Evolutionary conservation across 2,797 vertebrate species (phyloP).

Genomic region (Mergus octosetaceus): DNA sequence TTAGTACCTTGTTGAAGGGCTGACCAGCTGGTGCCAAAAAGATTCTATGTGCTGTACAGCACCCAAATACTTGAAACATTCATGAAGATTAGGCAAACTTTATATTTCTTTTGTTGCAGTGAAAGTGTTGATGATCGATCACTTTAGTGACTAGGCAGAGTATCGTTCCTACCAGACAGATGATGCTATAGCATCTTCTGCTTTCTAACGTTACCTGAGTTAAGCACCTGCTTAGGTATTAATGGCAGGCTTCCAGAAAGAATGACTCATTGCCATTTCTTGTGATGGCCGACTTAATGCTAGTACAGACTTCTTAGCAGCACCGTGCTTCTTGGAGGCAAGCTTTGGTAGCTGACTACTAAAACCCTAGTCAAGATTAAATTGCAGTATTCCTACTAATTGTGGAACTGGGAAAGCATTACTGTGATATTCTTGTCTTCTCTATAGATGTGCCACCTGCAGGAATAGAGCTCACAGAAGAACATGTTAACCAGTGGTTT

Average conservation of each 20-base stretch:
- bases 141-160: neutral
- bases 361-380: neutral
- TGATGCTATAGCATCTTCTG: neutral
- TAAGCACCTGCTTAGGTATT: neutral
- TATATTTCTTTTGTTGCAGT: neutral
- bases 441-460: conserved; percentile 33
- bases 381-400: neutral
- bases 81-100: neutral
- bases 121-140: neutral
- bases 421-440: neutral
- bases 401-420: neutral
- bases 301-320: neutral
- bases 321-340: neutral
- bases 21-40: neutral
- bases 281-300: neutral
- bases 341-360: neutral
- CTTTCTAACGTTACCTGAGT: neutral
- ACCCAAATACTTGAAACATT: neutral
- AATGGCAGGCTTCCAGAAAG: neutral
- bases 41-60: neutral
- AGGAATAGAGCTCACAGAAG: conserved; percentile 6
- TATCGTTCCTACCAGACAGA: neutral
- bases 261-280: neutral
- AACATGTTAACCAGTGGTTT: conserved; percentile 27
- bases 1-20: neutral